phyloP scores from a whole-genome alignment of 2,797 vertebrate genomes.

The Lemur catta region DNA sequence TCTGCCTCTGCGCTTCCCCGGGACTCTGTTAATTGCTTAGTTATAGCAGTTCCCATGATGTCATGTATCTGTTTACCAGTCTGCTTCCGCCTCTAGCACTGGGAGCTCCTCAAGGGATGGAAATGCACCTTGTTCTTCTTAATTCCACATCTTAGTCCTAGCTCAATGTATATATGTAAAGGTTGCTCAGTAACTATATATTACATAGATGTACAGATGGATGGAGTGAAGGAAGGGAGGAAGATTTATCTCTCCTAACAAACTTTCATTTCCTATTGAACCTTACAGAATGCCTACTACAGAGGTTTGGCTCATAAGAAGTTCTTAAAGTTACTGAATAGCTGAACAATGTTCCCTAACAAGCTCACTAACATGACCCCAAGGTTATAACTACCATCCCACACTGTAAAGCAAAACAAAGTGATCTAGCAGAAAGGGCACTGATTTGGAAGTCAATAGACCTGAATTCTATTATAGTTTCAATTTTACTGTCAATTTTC shows the following conservation, averaged over 20 bases:
- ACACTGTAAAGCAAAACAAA: not conserved
- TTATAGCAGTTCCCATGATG: conserved; percentile 64
- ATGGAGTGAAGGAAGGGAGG: not conserved
- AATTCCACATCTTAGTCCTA: not conserved
- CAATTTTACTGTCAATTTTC: not conserved
- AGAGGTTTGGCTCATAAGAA: not conserved
- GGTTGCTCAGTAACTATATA: not conserved
- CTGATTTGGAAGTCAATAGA: not conserved
- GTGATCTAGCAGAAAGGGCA: not conserved
- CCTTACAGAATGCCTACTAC: not conserved
- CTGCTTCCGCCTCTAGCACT: conserved; percentile 43
- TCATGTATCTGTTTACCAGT: conserved; percentile 63
- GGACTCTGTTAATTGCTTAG: conserved; percentile 58
- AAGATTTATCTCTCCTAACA: not conserved
- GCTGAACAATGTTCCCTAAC: not conserved
- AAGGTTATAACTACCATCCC: not conserved
- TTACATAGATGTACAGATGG: not conserved
- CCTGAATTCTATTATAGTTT: not conserved
- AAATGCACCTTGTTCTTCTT: not conserved
- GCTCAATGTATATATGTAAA: not conserved
- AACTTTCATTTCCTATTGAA: not conserved
- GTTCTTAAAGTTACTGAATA: not conserved
- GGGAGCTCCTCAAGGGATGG: conserved; percentile 51
- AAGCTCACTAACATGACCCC: not conserved
- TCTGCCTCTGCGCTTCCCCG: not conserved